These are phyloP conservation scores for Suillia variegata DNA, from an alignment of 2,888 invertebrate genomes.

Conservation along the genomic window DNA sequence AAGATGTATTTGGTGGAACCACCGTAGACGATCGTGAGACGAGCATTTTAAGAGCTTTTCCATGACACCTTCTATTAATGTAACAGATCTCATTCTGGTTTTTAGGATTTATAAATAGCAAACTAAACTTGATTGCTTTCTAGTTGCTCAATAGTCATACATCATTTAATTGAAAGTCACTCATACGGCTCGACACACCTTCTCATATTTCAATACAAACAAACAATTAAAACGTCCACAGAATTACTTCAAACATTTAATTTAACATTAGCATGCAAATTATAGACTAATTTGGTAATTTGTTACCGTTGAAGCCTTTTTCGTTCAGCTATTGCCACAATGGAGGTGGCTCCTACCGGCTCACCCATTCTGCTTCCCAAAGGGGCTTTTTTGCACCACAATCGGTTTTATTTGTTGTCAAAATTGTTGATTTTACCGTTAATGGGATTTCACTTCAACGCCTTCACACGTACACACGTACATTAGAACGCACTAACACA, in stretches of 20 bases:
- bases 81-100: too few species aligned
- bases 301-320: not conserved
- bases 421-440: conserved; percentile 45
- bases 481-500: not conserved
- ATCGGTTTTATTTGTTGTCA: conserved; percentile 48
- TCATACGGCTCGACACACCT: not conserved
- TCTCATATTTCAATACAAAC: not conserved
- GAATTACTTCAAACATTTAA: not conserved
- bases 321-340: not conserved
- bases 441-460: conserved; percentile 3
- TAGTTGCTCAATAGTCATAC: too few species aligned
- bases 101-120: too few species aligned
- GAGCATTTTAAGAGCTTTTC: too few species aligned
- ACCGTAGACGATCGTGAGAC: too few species aligned
- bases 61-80: too few species aligned
- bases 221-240: conserved; percentile 4
- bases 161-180: too few species aligned
- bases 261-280: not conserved
- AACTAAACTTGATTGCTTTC: too few species aligned
- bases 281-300: not conserved
- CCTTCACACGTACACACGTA: not conserved
- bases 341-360: not conserved
- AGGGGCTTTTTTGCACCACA: too few species aligned
- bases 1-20: too few species aligned
- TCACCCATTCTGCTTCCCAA: not conserved